These are phyloP conservation scores for Atta colombica DNA, from an alignment of 1,140 invertebrate genomes.

Conservation along the genomic window DNA sequence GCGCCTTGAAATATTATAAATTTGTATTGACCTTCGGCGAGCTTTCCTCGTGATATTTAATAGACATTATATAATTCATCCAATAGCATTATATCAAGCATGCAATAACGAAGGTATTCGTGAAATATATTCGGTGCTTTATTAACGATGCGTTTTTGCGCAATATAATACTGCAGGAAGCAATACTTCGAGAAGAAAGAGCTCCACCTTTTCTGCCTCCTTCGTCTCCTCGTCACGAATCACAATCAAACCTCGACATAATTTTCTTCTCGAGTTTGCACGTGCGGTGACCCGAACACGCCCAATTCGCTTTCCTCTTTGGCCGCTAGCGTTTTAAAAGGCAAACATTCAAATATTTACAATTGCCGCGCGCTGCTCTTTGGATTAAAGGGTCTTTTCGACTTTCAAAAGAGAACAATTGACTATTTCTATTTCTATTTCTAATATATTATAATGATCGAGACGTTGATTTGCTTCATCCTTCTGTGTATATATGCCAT, in stretches of 20 bases:
- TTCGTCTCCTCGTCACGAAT: constrained; percentile 2
- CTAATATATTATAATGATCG: constrained; percentile 25
- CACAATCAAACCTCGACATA: constrained; percentile 48
- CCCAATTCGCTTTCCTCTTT: constrained; percentile 65
- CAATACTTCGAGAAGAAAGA: neutral
- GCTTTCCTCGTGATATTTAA: constrained; percentile 39
- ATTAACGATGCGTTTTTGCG: constrained; percentile 15
- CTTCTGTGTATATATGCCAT: neutral
- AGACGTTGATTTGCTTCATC: constrained; percentile 22
- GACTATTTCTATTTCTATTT: neutral
- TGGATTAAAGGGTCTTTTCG: constrained; percentile 56
- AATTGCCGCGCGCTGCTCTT: constrained; percentile 21
- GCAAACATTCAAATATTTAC: constrained; percentile 72
- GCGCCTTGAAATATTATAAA: too few species aligned
- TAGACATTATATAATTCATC: constrained; percentile 4
- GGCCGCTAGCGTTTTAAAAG: constrained; percentile 40
- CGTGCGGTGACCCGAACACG: constrained; percentile 69
- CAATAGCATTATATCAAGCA: neutral
- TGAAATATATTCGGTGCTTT: constrained; percentile 14
- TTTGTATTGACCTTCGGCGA: too few species aligned
- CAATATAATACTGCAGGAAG: neutral
- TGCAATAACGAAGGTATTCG: constrained; percentile 4
- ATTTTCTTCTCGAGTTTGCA: constrained; percentile 66
- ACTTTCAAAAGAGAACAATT: constrained; percentile 1
- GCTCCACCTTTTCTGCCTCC: neutral